Evolutionary conservation across 2,797 vertebrate genomes (phyloP).

Genomic region (Gymnothorax reevesii): DNA sequence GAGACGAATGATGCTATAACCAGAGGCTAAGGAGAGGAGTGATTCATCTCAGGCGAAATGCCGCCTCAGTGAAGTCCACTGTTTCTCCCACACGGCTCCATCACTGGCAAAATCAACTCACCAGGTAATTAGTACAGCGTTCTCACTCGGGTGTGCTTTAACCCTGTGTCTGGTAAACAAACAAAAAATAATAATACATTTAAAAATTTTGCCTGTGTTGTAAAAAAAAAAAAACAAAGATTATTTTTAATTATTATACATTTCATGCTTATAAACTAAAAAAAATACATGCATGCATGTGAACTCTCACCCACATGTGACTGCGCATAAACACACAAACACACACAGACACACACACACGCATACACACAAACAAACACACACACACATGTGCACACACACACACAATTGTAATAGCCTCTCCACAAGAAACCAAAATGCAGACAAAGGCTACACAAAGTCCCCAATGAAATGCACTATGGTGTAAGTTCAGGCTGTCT

Average conservation of each 20-base stretch:
- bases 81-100: neutral
- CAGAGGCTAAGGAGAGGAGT: slow-evolving; percentile 12
- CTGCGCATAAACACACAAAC: neutral
- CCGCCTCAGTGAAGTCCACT: slow-evolving; percentile 13
- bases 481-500: slow-evolving; percentile 17
- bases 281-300: no score
- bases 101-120: slow-evolving; percentile 25
- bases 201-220: neutral
- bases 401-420: neutral
- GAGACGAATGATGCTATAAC: slow-evolving; percentile 19
- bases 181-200: neutral
- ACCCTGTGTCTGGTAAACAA: neutral
- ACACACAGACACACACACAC: neutral
- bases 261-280: neutral
- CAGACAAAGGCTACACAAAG: slow-evolving; percentile 21
- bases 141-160: neutral
- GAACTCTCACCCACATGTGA: no score
- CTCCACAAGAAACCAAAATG: neutral
- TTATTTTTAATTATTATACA: no score
- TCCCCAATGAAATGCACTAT: slow-evolving; percentile 7
- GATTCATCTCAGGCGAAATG: slow-evolving; percentile 8
- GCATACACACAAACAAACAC: neutral
- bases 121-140: neutral
- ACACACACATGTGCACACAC: neutral
- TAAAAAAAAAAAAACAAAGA: neutral